phyloP scores from a whole-genome alignment of 2,888 invertebrate genomes.

The Nymphalis polychloros region DNA sequence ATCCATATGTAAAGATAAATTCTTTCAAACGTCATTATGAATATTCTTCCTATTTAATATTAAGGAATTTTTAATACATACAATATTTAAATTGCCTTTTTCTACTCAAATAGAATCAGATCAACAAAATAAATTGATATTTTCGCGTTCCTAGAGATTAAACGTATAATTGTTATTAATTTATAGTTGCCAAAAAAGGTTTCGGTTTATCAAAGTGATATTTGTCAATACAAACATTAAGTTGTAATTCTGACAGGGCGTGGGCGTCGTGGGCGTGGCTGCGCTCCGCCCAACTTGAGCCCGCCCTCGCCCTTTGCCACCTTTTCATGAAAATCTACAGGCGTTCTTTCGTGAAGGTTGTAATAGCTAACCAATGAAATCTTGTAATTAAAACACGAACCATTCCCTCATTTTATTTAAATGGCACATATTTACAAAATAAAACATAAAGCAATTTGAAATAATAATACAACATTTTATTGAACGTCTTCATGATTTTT shows the following conservation, averaged over 20 bases:
- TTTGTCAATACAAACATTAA: slow-evolving; percentile 59
- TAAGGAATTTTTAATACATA: background rate
- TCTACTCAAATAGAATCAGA: background rate
- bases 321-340: slow-evolving; percentile 69
- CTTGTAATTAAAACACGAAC: slow-evolving; percentile 35
- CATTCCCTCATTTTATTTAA: slow-evolving; percentile 14
- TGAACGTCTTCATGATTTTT: background rate
- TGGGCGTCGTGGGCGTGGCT: slow-evolving; percentile 72
- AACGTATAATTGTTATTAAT: background rate
- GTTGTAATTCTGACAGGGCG: slow-evolving; percentile 71
- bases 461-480: no score
- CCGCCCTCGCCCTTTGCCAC: slow-evolving; percentile 79
- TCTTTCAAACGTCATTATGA: background rate
- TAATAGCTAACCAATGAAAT: slow-evolving; percentile 42
- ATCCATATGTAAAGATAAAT: background rate
- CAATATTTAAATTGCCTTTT: background rate
- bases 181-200: slow-evolving; percentile 24
- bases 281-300: slow-evolving; percentile 72
- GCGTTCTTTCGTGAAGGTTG: slow-evolving; percentile 54
- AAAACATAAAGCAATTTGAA: background rate
- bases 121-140: background rate
- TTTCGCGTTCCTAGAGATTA: background rate
- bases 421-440: background rate
- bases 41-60: no score
- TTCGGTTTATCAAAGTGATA: slow-evolving; percentile 31